Evolutionary conservation across 1,140 invertebrate genomes (phyloP).

Genomic region (Drosophila kurseongensis): DNA sequence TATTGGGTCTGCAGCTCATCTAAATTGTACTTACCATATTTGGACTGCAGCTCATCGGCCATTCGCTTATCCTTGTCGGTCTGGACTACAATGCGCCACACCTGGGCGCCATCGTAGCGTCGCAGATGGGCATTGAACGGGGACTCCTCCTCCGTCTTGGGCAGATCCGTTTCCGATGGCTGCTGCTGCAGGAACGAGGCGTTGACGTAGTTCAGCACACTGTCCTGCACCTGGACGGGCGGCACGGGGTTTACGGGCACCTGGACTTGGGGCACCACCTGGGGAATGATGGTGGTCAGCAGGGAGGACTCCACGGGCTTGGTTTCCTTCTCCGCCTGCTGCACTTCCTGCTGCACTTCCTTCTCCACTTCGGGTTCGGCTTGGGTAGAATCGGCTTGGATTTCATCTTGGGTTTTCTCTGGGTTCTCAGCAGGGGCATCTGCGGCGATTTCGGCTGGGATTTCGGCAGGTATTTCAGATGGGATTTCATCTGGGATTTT

Average conservation of each 20-base stretch:
- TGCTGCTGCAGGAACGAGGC: conserved; percentile 69
- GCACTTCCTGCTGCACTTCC: background rate
- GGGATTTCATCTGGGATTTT: background rate
- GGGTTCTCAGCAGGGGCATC: background rate
- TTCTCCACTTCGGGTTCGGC: background rate
- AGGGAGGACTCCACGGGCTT: conserved; percentile 38
- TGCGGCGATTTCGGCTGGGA: background rate
- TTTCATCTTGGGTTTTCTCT: conserved; percentile 1
- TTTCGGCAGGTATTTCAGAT: background rate
- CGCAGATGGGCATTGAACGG: conserved; percentile 62
- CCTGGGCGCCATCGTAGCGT: conserved; percentile 86
- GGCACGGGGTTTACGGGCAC: background rate
- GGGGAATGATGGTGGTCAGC: conserved; percentile 74
- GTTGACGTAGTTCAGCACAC: conserved; percentile 81
- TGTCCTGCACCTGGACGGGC: conserved; percentile 56
- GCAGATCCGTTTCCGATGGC: conserved; percentile 24
- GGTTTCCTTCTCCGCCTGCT: background rate
- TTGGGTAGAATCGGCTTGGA: conserved; percentile 2
- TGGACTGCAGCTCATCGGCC: conserved; percentile 79
- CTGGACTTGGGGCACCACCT: conserved; percentile 29
- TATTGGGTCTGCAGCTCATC: background rate
- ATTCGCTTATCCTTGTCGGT: conserved; percentile 77
- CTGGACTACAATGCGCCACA: conserved; percentile 86
- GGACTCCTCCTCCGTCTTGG: conserved; percentile 33
- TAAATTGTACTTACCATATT: conserved; percentile 68